Evolutionary conservation across 2,113 vertebrate genomes (phyloP).

Genomic region (Oceanites oceanicus): DNA sequence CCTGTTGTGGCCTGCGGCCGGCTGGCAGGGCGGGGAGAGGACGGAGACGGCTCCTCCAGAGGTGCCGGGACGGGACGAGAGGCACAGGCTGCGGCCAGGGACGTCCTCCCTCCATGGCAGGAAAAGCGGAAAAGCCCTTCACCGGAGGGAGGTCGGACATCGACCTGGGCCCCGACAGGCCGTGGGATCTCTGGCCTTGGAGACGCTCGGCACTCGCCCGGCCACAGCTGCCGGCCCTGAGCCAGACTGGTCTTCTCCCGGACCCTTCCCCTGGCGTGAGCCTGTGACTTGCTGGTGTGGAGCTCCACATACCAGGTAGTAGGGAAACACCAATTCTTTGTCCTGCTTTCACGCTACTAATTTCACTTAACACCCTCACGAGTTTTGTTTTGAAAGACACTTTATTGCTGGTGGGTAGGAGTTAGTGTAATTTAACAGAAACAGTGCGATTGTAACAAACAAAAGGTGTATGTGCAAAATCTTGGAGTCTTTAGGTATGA

Average conservation of each 20-base stretch:
- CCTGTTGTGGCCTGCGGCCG: background rate
- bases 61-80: background rate
- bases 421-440: background rate
- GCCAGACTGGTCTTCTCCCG: background rate
- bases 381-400: background rate
- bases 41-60: background rate
- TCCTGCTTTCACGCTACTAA: background rate
- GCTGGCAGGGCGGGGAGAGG: background rate
- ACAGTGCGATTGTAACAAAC: background rate
- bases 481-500: background rate
- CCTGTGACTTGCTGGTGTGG: background rate
- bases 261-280: background rate
- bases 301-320: background rate
- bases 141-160: background rate
- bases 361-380: background rate
- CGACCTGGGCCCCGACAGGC: accelerated
- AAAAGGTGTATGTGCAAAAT: background rate
- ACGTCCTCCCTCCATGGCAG: background rate
- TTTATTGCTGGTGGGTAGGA: background rate
- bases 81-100: too few relatives aligned
- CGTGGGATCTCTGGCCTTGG: background rate
- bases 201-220: accelerated
- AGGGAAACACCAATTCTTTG: background rate
- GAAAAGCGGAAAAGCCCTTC: background rate
- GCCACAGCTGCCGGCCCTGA: background rate